phyloP scores from a whole-genome alignment of 2,113 vertebrate species.

The Protomyctophum bolini region DNA sequence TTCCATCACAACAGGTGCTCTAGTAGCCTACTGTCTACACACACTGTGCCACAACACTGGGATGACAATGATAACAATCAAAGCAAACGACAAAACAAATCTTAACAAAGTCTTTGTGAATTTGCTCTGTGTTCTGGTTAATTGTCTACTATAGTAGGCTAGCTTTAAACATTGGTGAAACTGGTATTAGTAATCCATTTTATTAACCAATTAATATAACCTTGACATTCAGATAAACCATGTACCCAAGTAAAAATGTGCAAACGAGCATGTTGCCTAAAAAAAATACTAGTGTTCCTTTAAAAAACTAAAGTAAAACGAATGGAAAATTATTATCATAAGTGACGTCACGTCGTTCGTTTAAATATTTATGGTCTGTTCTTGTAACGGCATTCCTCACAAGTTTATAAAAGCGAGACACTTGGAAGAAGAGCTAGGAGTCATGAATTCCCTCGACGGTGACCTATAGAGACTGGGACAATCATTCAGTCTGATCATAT shows the following conservation, averaged over 20 bases:
- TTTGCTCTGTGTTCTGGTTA: too few relatives aligned
- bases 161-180: too few relatives aligned
- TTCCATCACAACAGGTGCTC: too few relatives aligned
- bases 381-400: constrained; percentile 60
- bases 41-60: too few relatives aligned
- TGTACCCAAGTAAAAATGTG: neutral
- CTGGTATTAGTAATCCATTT: too few relatives aligned
- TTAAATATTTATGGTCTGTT: constrained; percentile 80
- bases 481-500: neutral
- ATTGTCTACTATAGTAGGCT: too few relatives aligned
- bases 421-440: constrained; percentile 33
- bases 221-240: too few relatives aligned
- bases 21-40: too few relatives aligned
- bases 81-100: too few relatives aligned
- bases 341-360: constrained; percentile 86
- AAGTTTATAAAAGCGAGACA: constrained; percentile 66
- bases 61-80: too few relatives aligned
- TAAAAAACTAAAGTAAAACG: constrained; percentile 57
- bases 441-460: constrained; percentile 3
- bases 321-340: constrained; percentile 63
- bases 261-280: neutral
- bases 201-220: too few relatives aligned
- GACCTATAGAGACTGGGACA: constrained; percentile 20
- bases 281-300: constrained; percentile 51
- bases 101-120: too few relatives aligned